These are phyloP conservation scores for Drosophila paucipuncta DNA, from an alignment of 2,888 invertebrate species.

Conservation along the genomic window DNA sequence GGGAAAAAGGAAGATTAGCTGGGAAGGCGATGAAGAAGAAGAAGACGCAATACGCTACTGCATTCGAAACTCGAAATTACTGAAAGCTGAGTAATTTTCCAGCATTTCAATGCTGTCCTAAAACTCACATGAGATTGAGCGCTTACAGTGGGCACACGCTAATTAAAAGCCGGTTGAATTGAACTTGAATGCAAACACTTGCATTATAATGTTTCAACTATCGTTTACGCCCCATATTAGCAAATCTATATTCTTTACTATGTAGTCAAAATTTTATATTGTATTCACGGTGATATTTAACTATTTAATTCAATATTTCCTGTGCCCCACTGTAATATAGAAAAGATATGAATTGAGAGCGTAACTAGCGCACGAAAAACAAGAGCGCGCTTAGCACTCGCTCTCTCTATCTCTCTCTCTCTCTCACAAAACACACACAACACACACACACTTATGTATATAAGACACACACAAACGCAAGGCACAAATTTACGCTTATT, in stretches of 20 bases:
- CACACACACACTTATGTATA: conserved; percentile 18
- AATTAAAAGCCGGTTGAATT: conserved; percentile 40
- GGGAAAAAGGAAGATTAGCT: conserved; percentile 13
- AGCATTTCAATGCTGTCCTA: conserved; percentile 54
- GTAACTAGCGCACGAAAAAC: conserved; percentile 56
- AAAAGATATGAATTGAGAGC: conserved; percentile 53
- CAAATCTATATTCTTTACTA: conserved; percentile 5
- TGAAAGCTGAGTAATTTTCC: conserved; percentile 62
- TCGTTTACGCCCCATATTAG: background rate
- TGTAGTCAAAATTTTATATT: background rate
- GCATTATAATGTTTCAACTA: background rate
- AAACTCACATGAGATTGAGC: conserved; percentile 51
- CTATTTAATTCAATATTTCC: conserved; percentile 43
- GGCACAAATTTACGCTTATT: conserved; percentile 72
- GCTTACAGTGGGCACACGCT: conserved; percentile 40
- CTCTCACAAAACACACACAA: background rate
- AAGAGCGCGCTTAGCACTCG: conserved; percentile 37
- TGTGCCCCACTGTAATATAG: conserved; percentile 52
- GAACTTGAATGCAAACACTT: background rate
- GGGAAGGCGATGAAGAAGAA: background rate
- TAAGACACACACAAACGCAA: conserved; percentile 37
- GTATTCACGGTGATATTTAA: conserved; percentile 18
- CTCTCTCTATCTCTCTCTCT: conserved; percentile 10
- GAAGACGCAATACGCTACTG: conserved; percentile 24
- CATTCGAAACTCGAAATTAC: conserved; percentile 57